Evolutionary conservation across 2,797 vertebrate genomes (phyloP).

Genomic region (Anolis apletophallus): DNA sequence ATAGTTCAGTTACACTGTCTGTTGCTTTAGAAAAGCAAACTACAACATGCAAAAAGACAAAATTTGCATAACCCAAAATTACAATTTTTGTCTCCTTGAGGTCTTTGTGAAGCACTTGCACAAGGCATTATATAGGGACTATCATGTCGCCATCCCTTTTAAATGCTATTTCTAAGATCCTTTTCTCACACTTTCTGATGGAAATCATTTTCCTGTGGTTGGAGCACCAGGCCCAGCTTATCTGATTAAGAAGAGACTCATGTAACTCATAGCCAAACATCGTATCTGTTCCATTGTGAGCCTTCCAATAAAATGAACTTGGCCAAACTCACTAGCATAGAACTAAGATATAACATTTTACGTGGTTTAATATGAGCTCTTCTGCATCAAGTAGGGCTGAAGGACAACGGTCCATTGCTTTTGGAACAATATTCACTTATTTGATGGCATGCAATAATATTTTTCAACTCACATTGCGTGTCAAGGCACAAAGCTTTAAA

Average conservation of each 20-base stretch:
- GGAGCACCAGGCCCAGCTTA: neutral
- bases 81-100: neutral
- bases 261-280: neutral
- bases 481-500: neutral
- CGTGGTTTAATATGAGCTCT: neutral
- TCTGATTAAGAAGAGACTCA: neutral
- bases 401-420: neutral
- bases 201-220: neutral
- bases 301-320: neutral
- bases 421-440: neutral
- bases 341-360: neutral
- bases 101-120: neutral
- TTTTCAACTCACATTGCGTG: neutral
- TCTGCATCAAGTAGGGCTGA: neutral
- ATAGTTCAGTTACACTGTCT: neutral
- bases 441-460: neutral
- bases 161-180: neutral
- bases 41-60: neutral
- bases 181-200: neutral
- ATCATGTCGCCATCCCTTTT: neutral
- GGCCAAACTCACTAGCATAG: neutral
- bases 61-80: constrained; percentile 9
- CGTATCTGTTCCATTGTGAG: neutral
- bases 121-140: neutral
- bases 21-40: neutral